Base-by-base conservation (phyloP, 1,140 invertebrate species). In the Physella acuta region DNA sequence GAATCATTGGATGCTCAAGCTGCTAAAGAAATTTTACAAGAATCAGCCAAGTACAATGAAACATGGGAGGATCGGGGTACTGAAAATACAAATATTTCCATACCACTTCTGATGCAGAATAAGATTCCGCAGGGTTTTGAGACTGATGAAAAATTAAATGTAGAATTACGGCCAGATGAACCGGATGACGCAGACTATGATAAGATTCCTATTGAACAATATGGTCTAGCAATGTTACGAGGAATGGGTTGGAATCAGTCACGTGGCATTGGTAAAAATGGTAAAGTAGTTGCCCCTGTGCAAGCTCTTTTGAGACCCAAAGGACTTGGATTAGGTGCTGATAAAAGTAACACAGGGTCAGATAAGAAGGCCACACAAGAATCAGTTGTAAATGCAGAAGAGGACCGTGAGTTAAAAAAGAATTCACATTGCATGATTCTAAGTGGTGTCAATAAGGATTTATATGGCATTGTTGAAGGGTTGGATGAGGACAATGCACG, bases 231-330 rank as follows among this genome's bases (percentile, higher is more conserved):
- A 4, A 92, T 97, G 91, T 85, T 98, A 20, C 85, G 94, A 76
- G 95, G 95, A 39, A 98, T 98, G 95, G 95, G 95, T 0, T 98
- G 94, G 94, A 89, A 90, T 74, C 88, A 91, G 72, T 89, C 86
- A 36, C 89, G 89, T 87, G 92, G 88, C 75, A 90, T 90, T 79
- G 91, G 88, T 0, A 81, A 79, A 68, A 88, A 88, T 82, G 85
- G 85, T 74, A 88, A 87, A 78, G 52, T 87, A 44, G 85, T 89
- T 5, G 78, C 83, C 63, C 81, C 88, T 55, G 77, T 87, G 71
- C 84, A 88, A 75, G 90, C 90, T 33, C 85, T 87, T 74, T 73
- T 93, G 30, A 86, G 95, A 71, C 94, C 94, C 0, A 94, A 93
- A 87, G 95, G 95, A 4, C 88, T 97, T 81, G 95, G 95, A 0